A percentile compares a stretch with the other conserved stretches of the same genome.
phyloP scores from a whole-genome alignment of 2,797 vertebrate species.

The Oreochromis grahami region DNA sequence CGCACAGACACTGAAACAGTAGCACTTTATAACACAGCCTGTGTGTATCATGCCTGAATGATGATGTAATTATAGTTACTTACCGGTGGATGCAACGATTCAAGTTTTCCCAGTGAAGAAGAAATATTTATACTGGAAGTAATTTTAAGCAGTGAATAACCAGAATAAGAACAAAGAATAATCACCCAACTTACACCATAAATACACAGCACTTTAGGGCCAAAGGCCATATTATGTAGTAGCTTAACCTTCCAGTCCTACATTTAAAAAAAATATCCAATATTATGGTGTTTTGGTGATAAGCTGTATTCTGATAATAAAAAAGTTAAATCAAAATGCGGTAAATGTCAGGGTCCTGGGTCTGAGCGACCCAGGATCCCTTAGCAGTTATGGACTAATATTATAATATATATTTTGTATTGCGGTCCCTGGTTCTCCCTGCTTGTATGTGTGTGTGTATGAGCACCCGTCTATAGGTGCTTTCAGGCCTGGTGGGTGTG shows the following conservation, averaged over 20 bases:
- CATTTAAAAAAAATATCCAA: rapidly evolving
- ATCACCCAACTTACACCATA: not conserved
- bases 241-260: not conserved
- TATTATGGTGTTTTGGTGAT: not conserved
- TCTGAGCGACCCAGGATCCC: too few relatives aligned
- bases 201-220: not conserved
- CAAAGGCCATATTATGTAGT: not conserved
- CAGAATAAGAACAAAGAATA: not conserved
- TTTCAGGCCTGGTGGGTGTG: too few relatives aligned
- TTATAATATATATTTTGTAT: too few relatives aligned
- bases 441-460: too few relatives aligned
- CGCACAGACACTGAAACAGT: not conserved
- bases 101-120: not conserved
- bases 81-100: not conserved
- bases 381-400: too few relatives aligned
- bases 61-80: rapidly evolving
- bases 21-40: not conserved
- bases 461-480: too few relatives aligned
- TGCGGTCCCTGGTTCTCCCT: too few relatives aligned
- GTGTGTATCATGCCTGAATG: not conserved
- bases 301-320: not conserved
- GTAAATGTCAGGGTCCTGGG: too few relatives aligned
- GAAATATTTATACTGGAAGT: not conserved
- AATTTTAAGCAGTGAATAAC: not conserved
- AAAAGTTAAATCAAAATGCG: not conserved